Evolutionary conservation across 2,888 invertebrate genomes (phyloP), one percentile per base, ranked within the genome.

Genomic region (Cartodere bifasciata): DNA sequence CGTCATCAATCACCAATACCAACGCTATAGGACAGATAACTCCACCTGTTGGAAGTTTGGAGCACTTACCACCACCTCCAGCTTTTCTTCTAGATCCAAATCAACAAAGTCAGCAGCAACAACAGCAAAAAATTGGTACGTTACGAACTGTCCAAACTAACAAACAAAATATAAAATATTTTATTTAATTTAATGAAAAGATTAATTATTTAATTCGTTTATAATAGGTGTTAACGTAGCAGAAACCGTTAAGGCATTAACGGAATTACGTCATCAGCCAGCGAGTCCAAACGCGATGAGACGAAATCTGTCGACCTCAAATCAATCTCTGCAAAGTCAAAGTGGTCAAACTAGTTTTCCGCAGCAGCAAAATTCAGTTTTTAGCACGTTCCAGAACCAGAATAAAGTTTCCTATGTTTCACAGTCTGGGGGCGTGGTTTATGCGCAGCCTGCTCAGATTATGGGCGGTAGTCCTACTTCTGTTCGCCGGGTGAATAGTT

Each of bases 161-260:
- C 6, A 20, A 20, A 20, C n/a, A 7, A n/a, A 20, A n/a, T 20
- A 7, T 6, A 6, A 20, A 11, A 23, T 6, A 23, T 23, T 7
- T 23, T 23, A 23, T 9, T 6, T 23, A 26, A 13, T 13, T 6
- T 13, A 13, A 26, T 13, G 11, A 26, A 26, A 7, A 12, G 4
- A 5, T 5, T 26, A 5, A 6, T 26, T 9, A 26, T 26, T 5
- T 14, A 27, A n/a, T 27, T 27, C 7, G 29, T 23, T 42, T 40
- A 27, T n/a, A n/a, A n/a, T 22, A 45, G 63, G 65, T 28, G 65
- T 75, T 21, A 79, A 76, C 47, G 87, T 88, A 11, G 85, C 87
- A 0, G 86, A 87, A 56, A 85, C 86, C 0, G 83, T 87, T 4
- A 82, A 85, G 53, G 85, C 83, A 23, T 60, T 88, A 33, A 86